phyloP scores from a whole-genome alignment of 1,140 invertebrate genomes.

The Monomorium pharaonis region DNA sequence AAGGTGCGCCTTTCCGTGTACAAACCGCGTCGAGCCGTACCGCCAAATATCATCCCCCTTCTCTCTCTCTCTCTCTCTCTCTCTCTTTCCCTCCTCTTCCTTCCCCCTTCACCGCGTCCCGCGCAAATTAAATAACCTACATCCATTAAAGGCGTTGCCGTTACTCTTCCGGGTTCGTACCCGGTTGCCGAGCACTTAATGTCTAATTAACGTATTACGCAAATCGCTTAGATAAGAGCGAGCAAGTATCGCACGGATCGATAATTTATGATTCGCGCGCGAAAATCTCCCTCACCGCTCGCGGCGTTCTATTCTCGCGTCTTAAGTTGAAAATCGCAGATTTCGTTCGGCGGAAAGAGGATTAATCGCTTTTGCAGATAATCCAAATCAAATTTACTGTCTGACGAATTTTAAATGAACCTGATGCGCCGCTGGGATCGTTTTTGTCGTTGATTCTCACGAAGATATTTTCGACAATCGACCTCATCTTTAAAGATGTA shows the following conservation, averaged over 20 bases:
- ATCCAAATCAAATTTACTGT: conserved; percentile 26
- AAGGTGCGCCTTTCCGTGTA: conserved; percentile 63
- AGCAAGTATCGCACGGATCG: background rate
- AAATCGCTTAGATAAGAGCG: conserved; percentile 33
- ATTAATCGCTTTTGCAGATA: background rate
- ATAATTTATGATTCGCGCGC: conserved; percentile 6
- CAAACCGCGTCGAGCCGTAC: conserved; percentile 48
- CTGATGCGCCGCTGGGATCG: background rate
- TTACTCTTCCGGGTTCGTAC: conserved; percentile 20
- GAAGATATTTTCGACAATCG: background rate
- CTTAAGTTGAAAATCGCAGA: background rate
- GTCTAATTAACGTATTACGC: conserved; percentile 55
- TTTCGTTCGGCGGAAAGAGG: background rate
- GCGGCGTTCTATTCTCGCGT: background rate
- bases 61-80: background rate
- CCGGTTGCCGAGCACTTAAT: conserved; percentile 51
- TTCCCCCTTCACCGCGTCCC: background rate
- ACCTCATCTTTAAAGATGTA: background rate
- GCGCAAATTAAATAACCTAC: conserved; percentile 63
- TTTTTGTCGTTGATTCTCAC: background rate
- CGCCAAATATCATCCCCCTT: conserved; percentile 32
- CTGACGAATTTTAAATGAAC: background rate
- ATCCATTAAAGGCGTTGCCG: conserved; percentile 40
- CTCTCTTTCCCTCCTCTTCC: too few species aligned
- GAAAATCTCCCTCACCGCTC: background rate